These are phyloP conservation scores for Pseudotriccus pelzelni DNA, from an alignment of 2,797 vertebrate genomes.

Conservation along the genomic window DNA sequence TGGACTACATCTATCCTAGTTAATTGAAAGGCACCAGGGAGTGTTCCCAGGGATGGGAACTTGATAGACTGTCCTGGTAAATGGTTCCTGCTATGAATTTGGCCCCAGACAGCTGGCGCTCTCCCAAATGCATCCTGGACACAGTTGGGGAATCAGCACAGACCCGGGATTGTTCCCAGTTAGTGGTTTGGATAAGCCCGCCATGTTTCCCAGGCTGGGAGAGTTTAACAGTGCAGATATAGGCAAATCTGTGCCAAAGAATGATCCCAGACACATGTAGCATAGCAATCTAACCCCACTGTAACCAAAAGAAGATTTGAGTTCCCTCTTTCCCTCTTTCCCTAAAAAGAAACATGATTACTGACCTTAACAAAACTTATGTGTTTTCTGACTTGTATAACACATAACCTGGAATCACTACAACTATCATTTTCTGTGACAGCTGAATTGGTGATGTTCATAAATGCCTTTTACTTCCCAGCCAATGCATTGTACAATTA, in stretches of 20 bases:
- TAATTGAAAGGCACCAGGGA: constrained; percentile 28
- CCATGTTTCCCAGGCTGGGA: background rate
- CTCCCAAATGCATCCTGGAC: background rate
- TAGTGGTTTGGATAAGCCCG: background rate
- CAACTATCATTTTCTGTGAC: background rate
- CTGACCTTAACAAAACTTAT: background rate
- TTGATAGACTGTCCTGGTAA: constrained; percentile 2
- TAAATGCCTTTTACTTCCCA: background rate
- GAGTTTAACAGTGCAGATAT: background rate
- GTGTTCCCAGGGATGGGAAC: background rate
- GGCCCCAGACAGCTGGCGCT: background rate
- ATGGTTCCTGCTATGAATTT: constrained; percentile 7
- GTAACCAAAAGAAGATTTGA: background rate
- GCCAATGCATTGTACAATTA: background rate
- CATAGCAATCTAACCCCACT: background rate
- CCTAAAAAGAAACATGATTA: rapidly evolving
- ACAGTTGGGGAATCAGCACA: background rate
- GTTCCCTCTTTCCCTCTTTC: background rate
- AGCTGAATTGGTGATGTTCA: background rate
- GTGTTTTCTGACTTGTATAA: background rate
- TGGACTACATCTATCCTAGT: background rate
- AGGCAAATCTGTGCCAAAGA: background rate
- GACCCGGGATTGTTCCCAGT: background rate
- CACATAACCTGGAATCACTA: background rate
- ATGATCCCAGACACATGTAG: background rate